Conservation (phyloP, 2,797 vertebrate species). For the Hippocampus kuda region DNA sequence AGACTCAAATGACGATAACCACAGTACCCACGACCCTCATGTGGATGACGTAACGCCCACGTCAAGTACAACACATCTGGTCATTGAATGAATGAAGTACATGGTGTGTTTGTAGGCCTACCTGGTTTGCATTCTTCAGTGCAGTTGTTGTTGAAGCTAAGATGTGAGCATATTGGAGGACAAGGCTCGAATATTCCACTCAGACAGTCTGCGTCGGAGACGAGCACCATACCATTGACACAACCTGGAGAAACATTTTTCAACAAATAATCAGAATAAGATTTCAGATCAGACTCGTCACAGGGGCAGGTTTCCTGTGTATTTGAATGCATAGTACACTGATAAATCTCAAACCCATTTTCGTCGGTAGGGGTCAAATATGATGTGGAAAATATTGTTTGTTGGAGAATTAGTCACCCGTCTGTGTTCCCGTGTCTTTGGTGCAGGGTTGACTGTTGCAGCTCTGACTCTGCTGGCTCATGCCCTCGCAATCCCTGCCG, state of each 20-base stretch:
- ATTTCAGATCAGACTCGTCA: too few species aligned
- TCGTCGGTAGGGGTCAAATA: not conserved
- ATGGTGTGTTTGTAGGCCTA: constrained; percentile 30
- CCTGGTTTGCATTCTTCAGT: constrained; percentile 64
- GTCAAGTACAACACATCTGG: too few species aligned
- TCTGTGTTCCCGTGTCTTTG: constrained; percentile 44
- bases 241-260: constrained; percentile 61
- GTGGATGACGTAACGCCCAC: too few species aligned
- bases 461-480: constrained; percentile 66
- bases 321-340: too few species aligned
- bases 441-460: constrained; percentile 73
- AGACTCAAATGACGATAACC: too few species aligned
- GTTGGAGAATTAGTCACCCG: constrained; percentile 40
- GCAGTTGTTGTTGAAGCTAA: constrained; percentile 64
- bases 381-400: not conserved
- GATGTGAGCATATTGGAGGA: constrained; percentile 69
- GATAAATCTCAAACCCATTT: not conserved
- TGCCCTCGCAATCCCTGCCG: constrained; percentile 69
- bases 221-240: constrained; percentile 57
- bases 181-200: constrained; percentile 59
- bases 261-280: too few species aligned
- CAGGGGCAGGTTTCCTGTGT: too few species aligned
- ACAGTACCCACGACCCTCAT: too few species aligned
- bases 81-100: not conserved
- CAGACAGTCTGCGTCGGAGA: constrained; percentile 65